A percentile compares a stretch with the other conserved stretches of the same genome.
Evolutionary conservation across 2,797 vertebrate species (phyloP).

Genomic region (Gadopsis bispinosus): DNA sequence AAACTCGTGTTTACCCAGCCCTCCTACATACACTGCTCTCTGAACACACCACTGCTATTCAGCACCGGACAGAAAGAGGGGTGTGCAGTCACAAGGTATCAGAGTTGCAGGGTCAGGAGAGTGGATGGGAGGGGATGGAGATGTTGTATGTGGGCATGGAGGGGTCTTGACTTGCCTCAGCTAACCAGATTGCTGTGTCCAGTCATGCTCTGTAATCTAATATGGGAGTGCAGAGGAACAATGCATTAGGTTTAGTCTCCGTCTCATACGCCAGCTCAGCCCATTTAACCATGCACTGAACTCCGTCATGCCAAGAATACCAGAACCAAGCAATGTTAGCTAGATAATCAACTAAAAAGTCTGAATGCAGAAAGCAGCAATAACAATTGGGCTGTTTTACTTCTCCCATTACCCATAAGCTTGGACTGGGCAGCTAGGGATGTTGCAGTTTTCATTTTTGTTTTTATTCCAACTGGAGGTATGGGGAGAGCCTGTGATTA

Average conservation of each 20-base stretch:
- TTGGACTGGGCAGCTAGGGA: neutral
- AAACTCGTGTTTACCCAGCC: conserved; percentile 18
- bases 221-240: conserved; percentile 67
- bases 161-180: conserved; percentile 39
- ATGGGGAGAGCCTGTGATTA: neutral
- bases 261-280: conserved; percentile 34
- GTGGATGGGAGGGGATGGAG: conserved; percentile 7
- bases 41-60: conserved; percentile 39
- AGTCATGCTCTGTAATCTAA: conserved; percentile 76
- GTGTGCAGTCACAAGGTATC: conserved; percentile 51
- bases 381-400: conserved; percentile 41
- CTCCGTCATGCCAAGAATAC: conserved; percentile 67
- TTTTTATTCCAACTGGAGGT: neutral
- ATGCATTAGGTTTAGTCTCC: conserved; percentile 64
- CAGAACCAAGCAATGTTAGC: conserved; percentile 39
- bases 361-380: conserved; percentile 34
- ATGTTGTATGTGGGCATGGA: conserved; percentile 29
- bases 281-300: conserved; percentile 53
- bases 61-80: conserved; percentile 15
- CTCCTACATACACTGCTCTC: conserved; percentile 27
- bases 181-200: conserved; percentile 76
- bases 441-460: neutral
- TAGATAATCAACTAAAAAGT: conserved; percentile 46
- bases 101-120: conserved; percentile 48
- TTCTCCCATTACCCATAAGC: conserved; percentile 22